Conservation (phyloP, 1,140 invertebrate genomes). For the Helicoverpa zea region DNA sequence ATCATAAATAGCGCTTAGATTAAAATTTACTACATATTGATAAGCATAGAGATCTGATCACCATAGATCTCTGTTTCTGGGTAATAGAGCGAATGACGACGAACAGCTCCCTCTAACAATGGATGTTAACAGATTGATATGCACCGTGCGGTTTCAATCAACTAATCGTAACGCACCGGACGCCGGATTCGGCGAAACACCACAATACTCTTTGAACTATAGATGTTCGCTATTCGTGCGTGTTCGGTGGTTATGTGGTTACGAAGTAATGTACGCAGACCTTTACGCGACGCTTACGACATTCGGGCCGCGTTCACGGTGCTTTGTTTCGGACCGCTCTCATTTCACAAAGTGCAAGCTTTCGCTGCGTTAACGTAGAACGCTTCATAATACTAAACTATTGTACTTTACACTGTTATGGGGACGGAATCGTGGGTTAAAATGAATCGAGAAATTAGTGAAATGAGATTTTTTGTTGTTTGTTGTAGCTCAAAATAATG, state of each 20-base stretch:
- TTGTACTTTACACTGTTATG: conserved; percentile 30
- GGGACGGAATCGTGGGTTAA: neutral
- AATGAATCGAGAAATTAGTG: conserved; percentile 18
- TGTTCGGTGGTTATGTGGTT: neutral
- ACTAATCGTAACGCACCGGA: neutral
- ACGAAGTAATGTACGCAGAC: neutral
- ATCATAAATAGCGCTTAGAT: too few species aligned
- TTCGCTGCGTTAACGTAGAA: conserved; percentile 63
- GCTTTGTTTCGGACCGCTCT: conserved; percentile 73
- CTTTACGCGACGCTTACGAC: conserved; percentile 63
- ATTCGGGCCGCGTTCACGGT: conserved; percentile 63
- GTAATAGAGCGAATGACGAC: neutral
- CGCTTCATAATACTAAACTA: conserved; percentile 51
- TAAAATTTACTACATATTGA: too few species aligned
- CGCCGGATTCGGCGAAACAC: neutral
- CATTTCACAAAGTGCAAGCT: conserved; percentile 81
- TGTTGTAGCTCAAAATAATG: neutral
- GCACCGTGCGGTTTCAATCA: conserved; percentile 15
- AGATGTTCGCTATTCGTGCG: neutral
- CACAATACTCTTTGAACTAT: conserved; percentile 10
- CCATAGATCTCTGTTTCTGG: neutral
- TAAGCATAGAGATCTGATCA: too few species aligned
- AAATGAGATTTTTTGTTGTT: conserved; percentile 11
- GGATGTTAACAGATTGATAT: neutral
- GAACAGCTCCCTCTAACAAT: neutral